Evolutionary conservation across 2,797 vertebrate species (phyloP).

Genomic region (Notoglanidium macrostoma): DNA sequence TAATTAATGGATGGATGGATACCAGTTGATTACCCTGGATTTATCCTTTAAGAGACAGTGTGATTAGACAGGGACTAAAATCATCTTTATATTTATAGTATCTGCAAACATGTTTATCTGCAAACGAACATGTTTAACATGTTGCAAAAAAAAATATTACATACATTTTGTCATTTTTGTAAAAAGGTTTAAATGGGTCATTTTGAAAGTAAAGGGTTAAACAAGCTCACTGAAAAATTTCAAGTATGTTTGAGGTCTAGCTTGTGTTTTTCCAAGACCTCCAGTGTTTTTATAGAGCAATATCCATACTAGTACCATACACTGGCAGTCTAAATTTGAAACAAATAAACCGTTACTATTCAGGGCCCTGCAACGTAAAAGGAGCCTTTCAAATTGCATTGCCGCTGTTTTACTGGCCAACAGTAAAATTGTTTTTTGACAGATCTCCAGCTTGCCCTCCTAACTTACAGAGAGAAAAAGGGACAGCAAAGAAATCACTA

Average conservation of each 20-base stretch:
- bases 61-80: not conserved
- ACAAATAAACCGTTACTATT: conserved; percentile 39
- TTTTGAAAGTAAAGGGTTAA: not conserved
- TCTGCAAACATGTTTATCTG: too few relatives aligned
- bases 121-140: not conserved
- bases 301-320: conserved; percentile 21
- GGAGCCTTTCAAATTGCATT: conserved; percentile 68
- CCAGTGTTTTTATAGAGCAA: conserved; percentile 33
- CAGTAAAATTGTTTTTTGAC: conserved; percentile 67
- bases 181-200: not conserved
- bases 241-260: conserved; percentile 3
- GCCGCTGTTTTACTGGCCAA: conserved; percentile 73
- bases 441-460: conserved; percentile 55
- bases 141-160: not conserved
- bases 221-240: conserved; percentile 14
- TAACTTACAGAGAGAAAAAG: conserved; percentile 3
- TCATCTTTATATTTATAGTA: not conserved
- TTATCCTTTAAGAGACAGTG: not conserved
- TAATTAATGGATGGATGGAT: too few relatives aligned
- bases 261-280: conserved; percentile 12
- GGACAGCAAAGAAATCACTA: not conserved
- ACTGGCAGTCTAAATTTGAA: not conserved
- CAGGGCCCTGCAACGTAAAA: conserved; percentile 65
- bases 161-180: not conserved
- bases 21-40: not conserved